A percentile compares a stretch with the other conserved stretches of the same genome.
Conservation (phyloP, 1,140 invertebrate species). For the Scaptomyza pallida region DNA sequence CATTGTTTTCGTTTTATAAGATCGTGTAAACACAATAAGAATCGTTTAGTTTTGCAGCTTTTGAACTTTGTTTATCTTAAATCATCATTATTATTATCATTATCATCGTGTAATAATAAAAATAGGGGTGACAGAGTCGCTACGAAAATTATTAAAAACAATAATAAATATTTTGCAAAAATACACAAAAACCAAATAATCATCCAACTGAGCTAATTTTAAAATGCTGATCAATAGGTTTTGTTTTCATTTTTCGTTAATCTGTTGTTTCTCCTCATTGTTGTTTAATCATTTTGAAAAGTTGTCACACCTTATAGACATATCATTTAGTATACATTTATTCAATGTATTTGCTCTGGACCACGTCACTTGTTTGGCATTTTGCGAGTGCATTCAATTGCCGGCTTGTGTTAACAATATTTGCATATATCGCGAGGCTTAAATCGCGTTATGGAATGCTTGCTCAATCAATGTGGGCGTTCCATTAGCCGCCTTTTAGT, state of each 20-base stretch:
- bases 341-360: constrained; percentile 18
- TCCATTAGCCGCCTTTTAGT: not conserved
- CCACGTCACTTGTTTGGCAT: constrained; percentile 40
- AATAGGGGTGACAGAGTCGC: constrained; percentile 40
- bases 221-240: constrained; percentile 43
- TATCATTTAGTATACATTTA: not conserved
- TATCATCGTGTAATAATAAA: constrained; percentile 29
- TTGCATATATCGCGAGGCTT: constrained; percentile 23
- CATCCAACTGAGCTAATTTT: constrained; percentile 54
- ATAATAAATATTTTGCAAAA: constrained; percentile 24
- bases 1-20: not conserved
- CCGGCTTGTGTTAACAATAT: not conserved
- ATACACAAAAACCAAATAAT: constrained; percentile 39
- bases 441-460: not conserved
- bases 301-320: constrained; percentile 26
- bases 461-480: constrained; percentile 34
- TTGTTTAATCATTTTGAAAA: constrained; percentile 17
- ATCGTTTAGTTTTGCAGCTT: not conserved
- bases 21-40: not conserved
- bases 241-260: constrained; percentile 6
- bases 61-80: constrained; percentile 23
- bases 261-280: not conserved
- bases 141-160: constrained; percentile 16
- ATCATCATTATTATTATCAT: not conserved
- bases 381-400: constrained; percentile 35